Conservation (phyloP, 2,113 vertebrate species). For the Zosterops lateralis region DNA sequence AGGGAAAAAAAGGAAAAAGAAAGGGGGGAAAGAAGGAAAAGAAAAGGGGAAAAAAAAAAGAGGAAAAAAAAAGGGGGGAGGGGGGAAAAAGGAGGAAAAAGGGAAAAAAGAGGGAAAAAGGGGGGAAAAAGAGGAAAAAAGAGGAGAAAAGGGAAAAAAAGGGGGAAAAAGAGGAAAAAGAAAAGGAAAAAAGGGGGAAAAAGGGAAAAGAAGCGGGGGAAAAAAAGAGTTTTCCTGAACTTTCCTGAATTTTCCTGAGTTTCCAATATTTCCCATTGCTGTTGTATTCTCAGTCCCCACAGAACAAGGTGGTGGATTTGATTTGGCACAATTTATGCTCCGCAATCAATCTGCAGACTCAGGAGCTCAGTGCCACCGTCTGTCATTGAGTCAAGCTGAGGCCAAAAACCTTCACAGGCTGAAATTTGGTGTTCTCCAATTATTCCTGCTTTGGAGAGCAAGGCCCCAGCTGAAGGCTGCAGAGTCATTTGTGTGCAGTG, state of each 20-base stretch:
- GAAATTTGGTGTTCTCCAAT: neutral
- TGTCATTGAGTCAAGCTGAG: neutral
- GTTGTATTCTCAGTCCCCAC: neutral
- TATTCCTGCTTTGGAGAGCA: neutral
- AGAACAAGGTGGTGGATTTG: neutral
- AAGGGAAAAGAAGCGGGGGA: neutral
- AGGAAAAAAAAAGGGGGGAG: neutral
- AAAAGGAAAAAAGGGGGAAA: accelerated
- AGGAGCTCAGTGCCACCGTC: neutral
- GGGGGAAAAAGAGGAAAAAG: too few relatives aligned
- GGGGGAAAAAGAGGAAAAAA: neutral
- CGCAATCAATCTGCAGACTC: neutral
- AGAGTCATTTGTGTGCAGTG: neutral
- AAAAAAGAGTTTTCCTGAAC: too few relatives aligned
- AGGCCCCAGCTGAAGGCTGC: neutral
- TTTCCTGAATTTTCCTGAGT: accelerated
- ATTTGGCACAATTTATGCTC: neutral
- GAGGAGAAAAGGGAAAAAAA: accelerated
- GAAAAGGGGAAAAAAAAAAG: neutral
- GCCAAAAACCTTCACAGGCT: neutral
- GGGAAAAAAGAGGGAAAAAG: accelerated
- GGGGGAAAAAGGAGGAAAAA: too few relatives aligned
- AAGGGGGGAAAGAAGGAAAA: neutral
- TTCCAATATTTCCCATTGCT: neutral
- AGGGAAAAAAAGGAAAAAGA: neutral